These are phyloP conservation scores for Tyrannus savana DNA, from an alignment of 2,113 vertebrate genomes.

Conservation along the genomic window DNA sequence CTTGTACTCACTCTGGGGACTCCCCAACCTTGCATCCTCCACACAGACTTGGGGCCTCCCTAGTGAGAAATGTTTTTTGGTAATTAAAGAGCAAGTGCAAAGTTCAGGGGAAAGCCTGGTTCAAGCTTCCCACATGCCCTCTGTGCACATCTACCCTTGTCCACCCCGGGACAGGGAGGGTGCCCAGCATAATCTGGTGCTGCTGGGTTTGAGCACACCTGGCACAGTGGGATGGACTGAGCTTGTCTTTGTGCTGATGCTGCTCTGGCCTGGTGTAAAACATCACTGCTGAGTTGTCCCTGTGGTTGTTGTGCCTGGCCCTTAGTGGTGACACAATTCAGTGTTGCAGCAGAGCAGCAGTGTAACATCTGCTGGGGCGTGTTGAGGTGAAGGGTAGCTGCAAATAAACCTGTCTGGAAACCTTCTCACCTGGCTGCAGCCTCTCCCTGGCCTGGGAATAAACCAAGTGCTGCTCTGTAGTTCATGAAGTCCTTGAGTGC, in stretches of 20 bases:
- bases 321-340: background rate
- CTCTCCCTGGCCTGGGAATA: background rate
- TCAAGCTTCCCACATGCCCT: background rate
- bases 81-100: background rate
- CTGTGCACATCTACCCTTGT: fast-evolving
- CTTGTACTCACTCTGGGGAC: fast-evolving
- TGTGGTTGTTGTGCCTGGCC: background rate
- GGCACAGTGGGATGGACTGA: background rate
- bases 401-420: background rate
- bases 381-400: background rate
- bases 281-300: background rate
- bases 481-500: background rate
- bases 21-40: background rate
- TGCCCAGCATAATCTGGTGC: fast-evolving
- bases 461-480: background rate
- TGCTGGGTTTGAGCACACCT: background rate
- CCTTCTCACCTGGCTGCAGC: background rate
- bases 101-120: background rate
- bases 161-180: fast-evolving
- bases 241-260: background rate
- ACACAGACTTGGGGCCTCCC: fast-evolving
- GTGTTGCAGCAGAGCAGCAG: too few relatives aligned
- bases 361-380: fast-evolving
- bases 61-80: background rate
- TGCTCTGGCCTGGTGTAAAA: background rate